phyloP scores from a whole-genome alignment of 2,113 vertebrate species.

The Agelaius tricolor region DNA sequence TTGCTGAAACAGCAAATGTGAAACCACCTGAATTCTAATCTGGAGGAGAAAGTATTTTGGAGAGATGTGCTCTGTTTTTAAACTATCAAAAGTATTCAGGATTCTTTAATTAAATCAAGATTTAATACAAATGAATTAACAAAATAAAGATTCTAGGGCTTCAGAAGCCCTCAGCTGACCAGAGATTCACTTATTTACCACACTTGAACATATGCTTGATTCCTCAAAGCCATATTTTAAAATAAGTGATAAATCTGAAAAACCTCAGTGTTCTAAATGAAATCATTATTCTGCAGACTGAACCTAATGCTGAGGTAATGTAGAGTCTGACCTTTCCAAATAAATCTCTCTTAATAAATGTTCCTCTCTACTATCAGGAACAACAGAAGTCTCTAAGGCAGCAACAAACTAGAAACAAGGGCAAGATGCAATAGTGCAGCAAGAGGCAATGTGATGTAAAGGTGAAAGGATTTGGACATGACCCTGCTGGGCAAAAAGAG shows the following conservation, averaged over 20 bases:
- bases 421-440: conserved; percentile 15
- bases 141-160: not conserved
- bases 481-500: conserved; percentile 5
- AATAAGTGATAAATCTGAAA: not conserved
- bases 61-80: not conserved
- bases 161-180: not conserved
- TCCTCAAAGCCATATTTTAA: conserved; percentile 36
- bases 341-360: conserved; percentile 55
- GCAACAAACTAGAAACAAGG: conserved; percentile 1
- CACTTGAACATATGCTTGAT: not conserved
- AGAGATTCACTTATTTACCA: not conserved
- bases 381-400: conserved; percentile 37
- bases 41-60: not conserved
- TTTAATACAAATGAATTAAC: not conserved
- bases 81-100: not conserved
- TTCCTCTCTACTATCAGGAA: conserved; percentile 7
- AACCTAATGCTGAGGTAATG: conserved; percentile 59
- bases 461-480: conserved; percentile 27
- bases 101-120: not conserved
- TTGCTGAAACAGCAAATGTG: not conserved
- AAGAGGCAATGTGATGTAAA: conserved; percentile 35
- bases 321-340: conserved; percentile 54
- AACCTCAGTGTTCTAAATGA: conserved; percentile 17
- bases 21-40: not conserved
- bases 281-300: conserved; percentile 61